These are phyloP conservation scores for Myrmecobius fasciatus DNA, from an alignment of 2,113 vertebrate genomes.

Conservation along the genomic window DNA sequence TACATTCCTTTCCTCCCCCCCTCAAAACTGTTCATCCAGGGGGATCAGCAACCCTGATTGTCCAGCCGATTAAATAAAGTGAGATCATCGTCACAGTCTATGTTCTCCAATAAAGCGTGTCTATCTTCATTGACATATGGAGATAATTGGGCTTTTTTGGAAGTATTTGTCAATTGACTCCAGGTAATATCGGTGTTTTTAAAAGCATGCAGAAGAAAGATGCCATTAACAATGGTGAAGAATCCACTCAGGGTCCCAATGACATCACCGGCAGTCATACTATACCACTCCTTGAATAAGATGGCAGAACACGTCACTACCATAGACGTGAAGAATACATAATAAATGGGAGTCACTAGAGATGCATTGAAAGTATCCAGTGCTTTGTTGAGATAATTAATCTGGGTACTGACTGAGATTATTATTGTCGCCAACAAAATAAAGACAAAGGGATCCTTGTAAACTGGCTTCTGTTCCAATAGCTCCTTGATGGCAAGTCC, in stretches of 20 bases:
- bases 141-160: conserved; percentile 65
- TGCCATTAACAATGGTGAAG: conserved; percentile 85
- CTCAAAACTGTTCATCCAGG: conserved; percentile 28
- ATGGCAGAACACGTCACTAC: conserved; percentile 86
- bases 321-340: conserved; percentile 86
- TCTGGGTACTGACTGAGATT: conserved; percentile 85
- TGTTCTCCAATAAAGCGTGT: conserved; percentile 82
- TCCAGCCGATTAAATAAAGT: conserved; percentile 78
- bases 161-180: conserved; percentile 81
- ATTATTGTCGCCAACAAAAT: conserved; percentile 80
- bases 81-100: conserved; percentile 82
- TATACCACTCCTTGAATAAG: conserved; percentile 89
- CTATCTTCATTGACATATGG: conserved; percentile 64
- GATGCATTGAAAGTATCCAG: conserved; percentile 87
- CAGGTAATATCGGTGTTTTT: conserved; percentile 84
- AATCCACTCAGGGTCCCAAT: conserved; percentile 87
- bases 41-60: not conserved
- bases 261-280: conserved; percentile 82
- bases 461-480: conserved; percentile 80
- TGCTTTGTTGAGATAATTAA: conserved; percentile 90
- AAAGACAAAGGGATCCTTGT: conserved; percentile 83
- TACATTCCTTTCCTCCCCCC: conserved; percentile 9
- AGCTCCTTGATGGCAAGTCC: conserved; percentile 87
- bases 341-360: conserved; percentile 88
- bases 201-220: conserved; percentile 87